Conservation (phyloP, 2,113 vertebrate genomes). For the Sinocyclocheilus anshuiensis region DNA sequence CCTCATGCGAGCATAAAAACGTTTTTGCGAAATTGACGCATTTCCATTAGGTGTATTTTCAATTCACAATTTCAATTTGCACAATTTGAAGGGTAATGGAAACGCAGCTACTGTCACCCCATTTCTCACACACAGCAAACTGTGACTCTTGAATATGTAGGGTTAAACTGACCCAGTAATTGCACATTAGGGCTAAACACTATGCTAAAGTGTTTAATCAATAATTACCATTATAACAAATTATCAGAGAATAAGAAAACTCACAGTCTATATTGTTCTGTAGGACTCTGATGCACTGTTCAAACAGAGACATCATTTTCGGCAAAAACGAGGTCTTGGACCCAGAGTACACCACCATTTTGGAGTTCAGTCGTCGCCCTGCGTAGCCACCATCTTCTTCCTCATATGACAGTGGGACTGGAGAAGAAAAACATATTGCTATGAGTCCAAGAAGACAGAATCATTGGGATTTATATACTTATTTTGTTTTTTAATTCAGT, state of each 20-base stretch:
- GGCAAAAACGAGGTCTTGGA: constrained; percentile 91
- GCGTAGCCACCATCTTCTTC: constrained; percentile 91
- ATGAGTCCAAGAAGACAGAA: neutral
- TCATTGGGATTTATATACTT: neutral
- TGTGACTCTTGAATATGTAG: neutral
- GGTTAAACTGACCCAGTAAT: neutral
- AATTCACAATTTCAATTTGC: too few relatives aligned
- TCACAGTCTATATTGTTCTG: constrained; percentile 98
- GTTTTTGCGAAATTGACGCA: too few relatives aligned
- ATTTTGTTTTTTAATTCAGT: neutral
- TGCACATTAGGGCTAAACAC: neutral
- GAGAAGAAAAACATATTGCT: constrained; percentile 37
- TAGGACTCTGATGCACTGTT: constrained; percentile 95
- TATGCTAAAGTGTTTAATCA: neutral
- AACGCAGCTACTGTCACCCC: neutral
- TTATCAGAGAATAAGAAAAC: constrained; percentile 51
- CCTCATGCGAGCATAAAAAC: too few relatives aligned
- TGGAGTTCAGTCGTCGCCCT: constrained; percentile 92
- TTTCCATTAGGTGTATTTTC: too few relatives aligned
- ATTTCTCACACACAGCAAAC: neutral
- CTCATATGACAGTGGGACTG: constrained; percentile 79
- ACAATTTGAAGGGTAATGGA: too few relatives aligned
- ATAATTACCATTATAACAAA: neutral
- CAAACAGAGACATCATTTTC: constrained; percentile 94
- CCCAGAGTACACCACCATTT: constrained; percentile 98